Percentiles rank a stretch among this genome's conserved stretches.
phyloP scores from a whole-genome alignment of 2,888 invertebrate species.

The Urechis unicinctus region DNA sequence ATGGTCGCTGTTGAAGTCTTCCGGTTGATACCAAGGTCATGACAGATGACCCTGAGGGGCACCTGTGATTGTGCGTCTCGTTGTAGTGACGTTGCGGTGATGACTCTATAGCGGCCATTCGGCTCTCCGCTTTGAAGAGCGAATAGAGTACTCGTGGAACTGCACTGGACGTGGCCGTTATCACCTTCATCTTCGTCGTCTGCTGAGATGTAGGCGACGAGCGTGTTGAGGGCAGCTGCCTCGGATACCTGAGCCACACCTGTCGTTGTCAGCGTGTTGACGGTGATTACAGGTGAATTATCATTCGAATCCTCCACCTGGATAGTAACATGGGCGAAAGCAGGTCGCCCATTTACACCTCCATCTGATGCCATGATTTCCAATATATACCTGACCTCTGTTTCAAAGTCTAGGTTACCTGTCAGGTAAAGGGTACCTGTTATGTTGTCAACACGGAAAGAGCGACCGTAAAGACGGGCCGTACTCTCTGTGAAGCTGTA shows the following conservation, averaged over 20 bases:
- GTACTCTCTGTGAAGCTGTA: not conserved
- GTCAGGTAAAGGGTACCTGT: not conserved
- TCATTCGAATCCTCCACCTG: slow-evolving; percentile 10
- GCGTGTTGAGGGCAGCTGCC: slow-evolving; percentile 6
- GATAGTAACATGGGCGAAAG: slow-evolving; percentile 3
- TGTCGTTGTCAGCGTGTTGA: slow-evolving; percentile 4
- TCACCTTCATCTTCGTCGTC: slow-evolving; percentile 4
- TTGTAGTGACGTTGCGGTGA: not conserved
- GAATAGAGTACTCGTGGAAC: not conserved
- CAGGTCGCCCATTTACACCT: not conserved
- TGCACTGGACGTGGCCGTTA: slow-evolving; percentile 8
- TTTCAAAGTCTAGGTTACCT: slow-evolving; percentile 1
- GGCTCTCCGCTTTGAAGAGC: not conserved
- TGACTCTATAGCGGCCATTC: not conserved
- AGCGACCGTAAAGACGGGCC: not conserved
- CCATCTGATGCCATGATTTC: slow-evolving; percentile 1
- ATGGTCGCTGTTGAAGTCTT: not conserved
- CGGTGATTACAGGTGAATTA: slow-evolving; percentile 7
- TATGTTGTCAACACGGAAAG: not conserved
- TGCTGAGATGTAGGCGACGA: slow-evolving; percentile 10
- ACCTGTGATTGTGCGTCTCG: not conserved
- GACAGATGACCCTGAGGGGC: slow-evolving; percentile 1
- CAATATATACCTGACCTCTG: not conserved
- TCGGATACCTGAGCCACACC: slow-evolving; percentile 6
- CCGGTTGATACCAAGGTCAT: slow-evolving; percentile 2